A percentile compares a stretch with the other conserved stretches of the same genome.
Conservation (phyloP, 2,888 invertebrate species). For the Hedya salicella region DNA sequence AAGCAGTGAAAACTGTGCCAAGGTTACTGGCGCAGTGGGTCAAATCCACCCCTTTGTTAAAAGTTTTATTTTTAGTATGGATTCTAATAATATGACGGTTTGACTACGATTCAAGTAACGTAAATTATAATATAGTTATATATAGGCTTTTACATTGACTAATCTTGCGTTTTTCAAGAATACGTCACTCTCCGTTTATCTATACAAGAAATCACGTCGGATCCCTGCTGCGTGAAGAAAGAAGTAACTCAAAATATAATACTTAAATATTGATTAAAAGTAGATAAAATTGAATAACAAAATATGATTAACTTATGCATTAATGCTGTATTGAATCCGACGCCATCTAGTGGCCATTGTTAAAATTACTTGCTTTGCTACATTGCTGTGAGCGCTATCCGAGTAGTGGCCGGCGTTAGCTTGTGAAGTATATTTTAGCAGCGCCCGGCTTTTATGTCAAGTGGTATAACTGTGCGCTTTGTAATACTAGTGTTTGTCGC, state of each 20-base stretch:
- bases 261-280: too few species aligned
- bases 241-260: too few species aligned
- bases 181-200: too few species aligned
- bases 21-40: neutral
- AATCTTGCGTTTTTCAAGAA: too few species aligned
- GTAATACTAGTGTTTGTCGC: neutral
- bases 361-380: neutral
- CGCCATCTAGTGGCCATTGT: constrained; percentile 4
- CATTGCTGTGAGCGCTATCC: neutral
- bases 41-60: constrained; percentile 7
- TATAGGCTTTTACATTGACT: too few species aligned
- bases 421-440: neutral
- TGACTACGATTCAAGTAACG: too few species aligned
- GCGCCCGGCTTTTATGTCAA: neutral
- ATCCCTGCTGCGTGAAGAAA: too few species aligned
- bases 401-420: neutral
- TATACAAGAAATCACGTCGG: too few species aligned
- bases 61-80: constrained; percentile 12
- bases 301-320: too few species aligned
- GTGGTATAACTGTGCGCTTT: neutral
- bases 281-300: too few species aligned
- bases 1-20: constrained; percentile 14
- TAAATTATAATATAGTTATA: too few species aligned
- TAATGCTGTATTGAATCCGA: neutral
- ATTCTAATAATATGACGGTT: neutral